Evolutionary conservation across 2,888 invertebrate genomes (phyloP).

Genomic region (Drosophila maculinotata): DNA sequence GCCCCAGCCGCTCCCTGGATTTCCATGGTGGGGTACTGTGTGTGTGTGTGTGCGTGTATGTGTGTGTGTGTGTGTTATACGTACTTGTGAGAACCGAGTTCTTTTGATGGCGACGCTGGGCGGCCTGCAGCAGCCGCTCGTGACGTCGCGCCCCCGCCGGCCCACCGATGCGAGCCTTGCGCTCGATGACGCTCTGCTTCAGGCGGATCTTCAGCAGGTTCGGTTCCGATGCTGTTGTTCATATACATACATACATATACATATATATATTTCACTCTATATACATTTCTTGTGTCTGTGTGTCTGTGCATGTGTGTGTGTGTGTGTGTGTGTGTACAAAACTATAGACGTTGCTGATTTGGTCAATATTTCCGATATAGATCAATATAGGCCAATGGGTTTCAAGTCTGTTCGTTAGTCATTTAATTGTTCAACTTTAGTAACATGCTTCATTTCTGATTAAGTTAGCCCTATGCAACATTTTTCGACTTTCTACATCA

Average conservation of each 20-base stretch:
- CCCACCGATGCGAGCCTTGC: constrained; percentile 93
- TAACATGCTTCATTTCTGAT: constrained; percentile 39
- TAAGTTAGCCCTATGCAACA: background rate
- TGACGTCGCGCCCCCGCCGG: constrained; percentile 94
- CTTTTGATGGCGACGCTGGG: constrained; percentile 86
- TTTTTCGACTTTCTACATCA: no score
- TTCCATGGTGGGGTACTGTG: constrained; percentile 13
- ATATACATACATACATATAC: constrained; percentile 18
- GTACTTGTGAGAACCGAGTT: constrained; percentile 85
- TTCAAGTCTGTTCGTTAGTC: constrained; percentile 13
- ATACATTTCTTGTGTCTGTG: background rate
- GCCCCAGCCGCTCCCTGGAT: constrained; percentile 15
- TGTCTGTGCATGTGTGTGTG: constrained; percentile 5
- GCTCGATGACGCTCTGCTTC: constrained; percentile 97
- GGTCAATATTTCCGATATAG: no score
- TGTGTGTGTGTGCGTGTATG: constrained; percentile 12
- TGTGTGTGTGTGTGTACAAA: constrained; percentile 3
- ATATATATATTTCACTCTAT: constrained; percentile 4
- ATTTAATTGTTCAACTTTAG: constrained; percentile 22
- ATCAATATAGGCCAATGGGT: no score
- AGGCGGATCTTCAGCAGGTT: constrained; percentile 97
- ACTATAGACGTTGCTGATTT: background rate
- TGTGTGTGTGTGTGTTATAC: constrained; percentile 65
- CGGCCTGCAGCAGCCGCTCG: constrained; percentile 89
- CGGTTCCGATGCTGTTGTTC: constrained; percentile 94